These are phyloP conservation scores for Calephelis virginiensis DNA, from an alignment of 1,140 invertebrate genomes.

Conservation along the genomic window DNA sequence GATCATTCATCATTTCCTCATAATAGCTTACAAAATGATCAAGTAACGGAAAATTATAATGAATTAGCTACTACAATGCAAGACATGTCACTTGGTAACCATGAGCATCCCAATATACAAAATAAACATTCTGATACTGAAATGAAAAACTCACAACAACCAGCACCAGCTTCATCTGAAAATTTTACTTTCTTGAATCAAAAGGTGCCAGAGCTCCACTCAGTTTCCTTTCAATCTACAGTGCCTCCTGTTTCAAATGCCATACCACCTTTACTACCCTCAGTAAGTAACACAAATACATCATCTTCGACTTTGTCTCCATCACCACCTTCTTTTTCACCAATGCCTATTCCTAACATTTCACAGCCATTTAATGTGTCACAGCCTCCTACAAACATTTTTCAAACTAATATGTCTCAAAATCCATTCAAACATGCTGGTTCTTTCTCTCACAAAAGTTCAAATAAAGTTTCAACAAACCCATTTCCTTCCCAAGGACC, in stretches of 20 bases:
- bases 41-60: conserved; percentile 44
- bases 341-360: conserved; percentile 23
- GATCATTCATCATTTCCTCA: conserved; percentile 36
- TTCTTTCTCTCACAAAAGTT: conserved; percentile 64
- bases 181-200: neutral
- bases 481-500: conserved; percentile 41
- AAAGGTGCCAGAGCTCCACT: neutral
- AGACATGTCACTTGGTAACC: conserved; percentile 58
- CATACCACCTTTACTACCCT: conserved; percentile 10
- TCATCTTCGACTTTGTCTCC: conserved; percentile 26
- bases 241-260: conserved; percentile 3
- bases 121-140: conserved; percentile 24
- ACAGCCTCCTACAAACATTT: conserved; percentile 40
- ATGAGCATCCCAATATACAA: conserved; percentile 34
- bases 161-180: conserved; percentile 18
- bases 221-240: neutral
- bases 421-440: conserved; percentile 67
- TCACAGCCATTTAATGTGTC: conserved; percentile 26
- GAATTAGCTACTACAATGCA: conserved; percentile 51
- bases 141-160: conserved; percentile 22
- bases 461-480: conserved; percentile 41
- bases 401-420: conserved; percentile 43
- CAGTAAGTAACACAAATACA: conserved; percentile 21
- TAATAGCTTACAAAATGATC: conserved; percentile 36
- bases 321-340: conserved; percentile 31